Percentiles rank a stretch among this genome's conserved stretches.
Conservation (phyloP, 2,888 invertebrate species). For the Ormyrus thymus region DNA sequence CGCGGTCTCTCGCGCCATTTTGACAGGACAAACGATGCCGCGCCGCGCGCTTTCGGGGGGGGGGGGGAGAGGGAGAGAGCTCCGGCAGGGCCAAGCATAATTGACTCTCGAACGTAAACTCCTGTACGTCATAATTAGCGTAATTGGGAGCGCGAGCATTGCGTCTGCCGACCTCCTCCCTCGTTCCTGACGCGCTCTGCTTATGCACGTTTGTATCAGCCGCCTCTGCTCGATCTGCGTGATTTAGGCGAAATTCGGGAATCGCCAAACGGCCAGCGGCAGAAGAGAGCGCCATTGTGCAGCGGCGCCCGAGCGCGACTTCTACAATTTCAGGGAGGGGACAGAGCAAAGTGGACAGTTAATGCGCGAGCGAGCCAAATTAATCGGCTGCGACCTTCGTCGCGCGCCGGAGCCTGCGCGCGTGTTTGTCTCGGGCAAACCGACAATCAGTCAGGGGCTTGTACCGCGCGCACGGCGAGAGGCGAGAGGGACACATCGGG, state of each 20-base stretch:
- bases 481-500: not conserved
- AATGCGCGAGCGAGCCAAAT: constrained; percentile 54
- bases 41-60: not conserved
- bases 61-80: not conserved
- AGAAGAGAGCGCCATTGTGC: not conserved
- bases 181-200: not conserved
- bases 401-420: not conserved
- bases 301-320: constrained; percentile 3
- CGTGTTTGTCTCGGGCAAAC: constrained; percentile 18
- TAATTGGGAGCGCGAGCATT: constrained; percentile 53
- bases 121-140: constrained; percentile 58
- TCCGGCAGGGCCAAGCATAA: constrained; percentile 43
- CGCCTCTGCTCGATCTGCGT: constrained; percentile 33
- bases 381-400: constrained; percentile 54
- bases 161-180: not conserved
- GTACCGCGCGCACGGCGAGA: not conserved
- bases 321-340: constrained; percentile 28
- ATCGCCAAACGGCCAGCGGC: constrained; percentile 3
- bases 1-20: not conserved
- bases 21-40: not conserved
- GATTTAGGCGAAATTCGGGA: constrained; percentile 55
- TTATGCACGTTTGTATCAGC: not conserved
- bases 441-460: constrained; percentile 52
- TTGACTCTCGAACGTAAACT: constrained; percentile 56
- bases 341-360: constrained; percentile 12